Percentiles rank a stretch among this genome's conserved stretches.
Conservation (phyloP, 2,888 invertebrate genomes). For the Zygothrica quintamaculata region DNA sequence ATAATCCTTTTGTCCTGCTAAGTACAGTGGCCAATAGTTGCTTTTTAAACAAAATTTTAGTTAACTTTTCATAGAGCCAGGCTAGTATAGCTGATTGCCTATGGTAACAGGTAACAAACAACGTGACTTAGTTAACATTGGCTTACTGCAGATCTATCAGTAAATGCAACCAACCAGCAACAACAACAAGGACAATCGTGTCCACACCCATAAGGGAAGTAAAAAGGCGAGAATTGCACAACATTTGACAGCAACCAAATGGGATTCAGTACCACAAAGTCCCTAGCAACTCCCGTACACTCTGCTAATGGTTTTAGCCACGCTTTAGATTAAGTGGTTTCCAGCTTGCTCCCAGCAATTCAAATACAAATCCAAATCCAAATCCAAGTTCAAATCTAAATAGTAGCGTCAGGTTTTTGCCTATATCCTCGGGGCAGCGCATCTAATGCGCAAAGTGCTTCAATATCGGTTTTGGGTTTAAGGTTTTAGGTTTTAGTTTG, state of each 20-base stretch:
- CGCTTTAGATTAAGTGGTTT: slow-evolving; percentile 69
- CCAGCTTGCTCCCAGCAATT: slow-evolving; percentile 24
- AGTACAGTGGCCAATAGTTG: too few species aligned
- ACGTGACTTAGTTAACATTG: neutral
- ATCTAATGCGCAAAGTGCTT: slow-evolving; percentile 61
- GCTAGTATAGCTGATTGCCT: too few species aligned
- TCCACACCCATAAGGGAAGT: slow-evolving; percentile 47
- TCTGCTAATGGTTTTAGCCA: slow-evolving; percentile 42
- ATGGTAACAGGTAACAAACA: neutral
- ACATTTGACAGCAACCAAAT: slow-evolving; percentile 57
- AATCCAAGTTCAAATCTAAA: too few species aligned
- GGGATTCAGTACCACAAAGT: slow-evolving; percentile 26
- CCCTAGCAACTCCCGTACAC: slow-evolving; percentile 15
- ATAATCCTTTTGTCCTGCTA: too few species aligned
- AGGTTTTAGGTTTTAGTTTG: too few species aligned
- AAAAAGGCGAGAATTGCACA: slow-evolving; percentile 62
- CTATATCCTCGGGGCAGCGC: slow-evolving; percentile 43
- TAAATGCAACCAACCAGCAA: slow-evolving; percentile 3
- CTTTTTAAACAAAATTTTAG: too few species aligned
- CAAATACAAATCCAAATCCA: too few species aligned
- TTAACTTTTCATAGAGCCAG: too few species aligned
- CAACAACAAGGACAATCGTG: slow-evolving; percentile 30
- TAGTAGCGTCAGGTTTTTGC: slow-evolving; percentile 3
- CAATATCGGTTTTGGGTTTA: slow-evolving; percentile 22
- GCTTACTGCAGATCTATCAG: neutral